Evolutionary conservation across 2,888 invertebrate genomes (phyloP).

Genomic region (Spodoptera picta): DNA sequence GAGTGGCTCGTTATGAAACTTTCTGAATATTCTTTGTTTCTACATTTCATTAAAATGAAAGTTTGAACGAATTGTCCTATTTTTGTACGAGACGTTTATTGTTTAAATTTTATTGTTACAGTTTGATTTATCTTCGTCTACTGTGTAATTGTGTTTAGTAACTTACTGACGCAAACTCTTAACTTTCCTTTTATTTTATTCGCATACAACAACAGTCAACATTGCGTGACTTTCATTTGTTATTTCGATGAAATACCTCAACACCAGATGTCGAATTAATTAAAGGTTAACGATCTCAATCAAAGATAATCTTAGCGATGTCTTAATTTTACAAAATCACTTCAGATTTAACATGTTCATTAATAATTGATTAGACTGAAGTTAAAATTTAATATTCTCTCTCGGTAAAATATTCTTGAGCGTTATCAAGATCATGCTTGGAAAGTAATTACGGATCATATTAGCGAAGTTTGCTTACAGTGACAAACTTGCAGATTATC

Average conservation of each 20-base stretch:
- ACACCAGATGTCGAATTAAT: no score
- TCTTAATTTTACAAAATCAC: slow-evolving; percentile 12
- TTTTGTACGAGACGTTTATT: slow-evolving; percentile 36
- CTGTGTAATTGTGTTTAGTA: slow-evolving; percentile 24
- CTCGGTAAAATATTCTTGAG: slow-evolving; percentile 35
- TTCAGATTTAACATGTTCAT: slow-evolving; percentile 4
- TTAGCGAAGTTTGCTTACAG: slow-evolving; percentile 73
- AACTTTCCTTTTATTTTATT: slow-evolving; percentile 14
- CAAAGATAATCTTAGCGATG: neutral
- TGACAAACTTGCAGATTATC: slow-evolving; percentile 82
- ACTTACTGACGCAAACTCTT: slow-evolving; percentile 13
- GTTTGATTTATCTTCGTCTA: slow-evolving; percentile 32
- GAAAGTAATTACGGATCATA: slow-evolving; percentile 75
- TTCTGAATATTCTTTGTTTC: slow-evolving; percentile 54
- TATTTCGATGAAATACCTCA: slow-evolving; percentile 1
- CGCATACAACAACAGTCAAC: neutral
- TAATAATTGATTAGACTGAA: slow-evolving; percentile 25
- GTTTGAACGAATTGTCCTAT: slow-evolving; percentile 34
- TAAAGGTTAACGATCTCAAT: neutral
- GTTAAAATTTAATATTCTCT: slow-evolving; percentile 40
- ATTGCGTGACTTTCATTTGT: slow-evolving; percentile 5
- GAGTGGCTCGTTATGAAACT: slow-evolving; percentile 56
- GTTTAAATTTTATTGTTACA: slow-evolving; percentile 35
- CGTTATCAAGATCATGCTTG: slow-evolving; percentile 62
- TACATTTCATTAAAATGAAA: slow-evolving; percentile 53